Evolutionary conservation across 2,113 vertebrate genomes (phyloP).

Genomic region (Spheniscus mendiculus): DNA sequence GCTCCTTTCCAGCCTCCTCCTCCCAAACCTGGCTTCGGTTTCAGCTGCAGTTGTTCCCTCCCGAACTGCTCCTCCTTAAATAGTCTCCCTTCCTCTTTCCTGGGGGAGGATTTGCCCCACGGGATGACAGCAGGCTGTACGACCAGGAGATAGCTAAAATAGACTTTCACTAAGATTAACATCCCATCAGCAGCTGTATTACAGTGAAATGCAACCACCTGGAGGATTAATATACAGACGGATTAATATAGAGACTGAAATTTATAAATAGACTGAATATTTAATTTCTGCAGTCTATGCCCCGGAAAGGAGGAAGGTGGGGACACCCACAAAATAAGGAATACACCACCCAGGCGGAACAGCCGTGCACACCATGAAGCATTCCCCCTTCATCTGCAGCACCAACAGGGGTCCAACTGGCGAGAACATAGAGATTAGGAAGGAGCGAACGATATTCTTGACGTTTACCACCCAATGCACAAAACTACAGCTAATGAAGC

Average conservation of each 20-base stretch:
- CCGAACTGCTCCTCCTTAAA: not conserved
- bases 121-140: not conserved
- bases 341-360: not conserved
- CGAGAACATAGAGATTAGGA: not conserved
- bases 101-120: not conserved
- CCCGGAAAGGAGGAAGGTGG: not conserved
- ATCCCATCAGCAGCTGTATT: not conserved
- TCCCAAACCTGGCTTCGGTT: not conserved
- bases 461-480: not conserved
- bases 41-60: slow-evolving; percentile 25
- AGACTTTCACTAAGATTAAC: not conserved
- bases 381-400: not conserved
- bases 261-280: not conserved
- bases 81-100: not conserved
- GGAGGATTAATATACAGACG: not conserved
- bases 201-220: not conserved
- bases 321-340: not conserved
- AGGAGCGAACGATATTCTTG: not conserved
- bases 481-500: not conserved
- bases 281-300: not conserved
- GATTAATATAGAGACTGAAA: not conserved
- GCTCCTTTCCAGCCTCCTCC: slow-evolving; percentile 1
- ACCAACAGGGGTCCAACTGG: fast-evolving
- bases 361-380: not conserved
- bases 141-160: not conserved